Evolutionary conservation across 2,797 vertebrate genomes (phyloP).

Genomic region (Silurus aristotelis): DNA sequence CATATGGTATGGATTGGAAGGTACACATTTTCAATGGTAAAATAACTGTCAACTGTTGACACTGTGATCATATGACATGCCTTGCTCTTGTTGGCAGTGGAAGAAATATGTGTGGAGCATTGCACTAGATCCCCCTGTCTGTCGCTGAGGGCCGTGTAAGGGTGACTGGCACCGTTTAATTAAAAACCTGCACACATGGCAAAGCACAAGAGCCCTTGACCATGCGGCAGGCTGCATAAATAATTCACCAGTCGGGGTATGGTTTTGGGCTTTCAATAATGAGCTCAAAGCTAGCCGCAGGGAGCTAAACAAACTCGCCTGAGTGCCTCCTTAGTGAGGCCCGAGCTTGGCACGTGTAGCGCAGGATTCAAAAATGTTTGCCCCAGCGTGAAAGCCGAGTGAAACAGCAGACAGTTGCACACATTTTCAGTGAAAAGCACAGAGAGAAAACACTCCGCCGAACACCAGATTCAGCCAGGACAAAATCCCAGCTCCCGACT

Average conservation of each 20-base stretch:
- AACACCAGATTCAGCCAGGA: slow-evolving; percentile 44
- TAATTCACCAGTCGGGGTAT: slow-evolving; percentile 69
- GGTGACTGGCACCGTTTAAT: slow-evolving; percentile 69
- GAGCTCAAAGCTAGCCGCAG: slow-evolving; percentile 67
- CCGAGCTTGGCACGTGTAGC: slow-evolving; percentile 62
- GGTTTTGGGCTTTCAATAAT: slow-evolving; percentile 70
- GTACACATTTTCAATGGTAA: neutral
- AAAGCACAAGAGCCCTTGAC: slow-evolving; percentile 61
- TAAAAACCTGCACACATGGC: slow-evolving; percentile 65
- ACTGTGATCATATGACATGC: neutral
- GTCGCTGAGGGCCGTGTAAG: slow-evolving; percentile 66
- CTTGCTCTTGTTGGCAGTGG: slow-evolving; percentile 44
- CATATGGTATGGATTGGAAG: neutral
- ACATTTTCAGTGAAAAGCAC: slow-evolving; percentile 70
- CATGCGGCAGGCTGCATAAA: slow-evolving; percentile 63
- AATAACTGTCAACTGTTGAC: neutral
- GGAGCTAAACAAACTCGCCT: slow-evolving; percentile 59
- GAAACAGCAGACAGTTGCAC: slow-evolving; percentile 63
- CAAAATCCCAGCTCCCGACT: slow-evolving; percentile 62
- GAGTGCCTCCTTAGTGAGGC: slow-evolving; percentile 59
- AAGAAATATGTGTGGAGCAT: slow-evolving; percentile 37
- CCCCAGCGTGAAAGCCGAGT: slow-evolving; percentile 56
- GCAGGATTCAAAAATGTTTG: slow-evolving; percentile 59
- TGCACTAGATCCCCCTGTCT: slow-evolving; percentile 42
- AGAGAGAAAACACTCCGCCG: slow-evolving; percentile 13